phyloP scores from a whole-genome alignment of 2,113 vertebrate species.

The Edolisoma coerulescens region DNA sequence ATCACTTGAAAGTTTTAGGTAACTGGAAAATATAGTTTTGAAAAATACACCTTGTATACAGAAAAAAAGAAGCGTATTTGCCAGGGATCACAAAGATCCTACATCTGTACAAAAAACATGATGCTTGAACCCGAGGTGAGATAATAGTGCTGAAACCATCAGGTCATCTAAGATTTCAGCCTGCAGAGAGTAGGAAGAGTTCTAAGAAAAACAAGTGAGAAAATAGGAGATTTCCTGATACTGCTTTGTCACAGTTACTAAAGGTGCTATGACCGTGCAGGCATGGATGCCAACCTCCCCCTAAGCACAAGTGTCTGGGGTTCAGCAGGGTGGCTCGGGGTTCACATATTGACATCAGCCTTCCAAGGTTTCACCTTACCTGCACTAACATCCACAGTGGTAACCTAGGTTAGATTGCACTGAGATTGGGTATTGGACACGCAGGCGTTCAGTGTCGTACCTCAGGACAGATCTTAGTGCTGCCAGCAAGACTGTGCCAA shows the following conservation, averaged over 20 bases:
- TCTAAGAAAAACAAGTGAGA: neutral
- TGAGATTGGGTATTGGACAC: neutral
- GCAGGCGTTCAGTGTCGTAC: neutral
- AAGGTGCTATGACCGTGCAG: neutral
- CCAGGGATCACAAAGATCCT: neutral
- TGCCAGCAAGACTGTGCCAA: neutral
- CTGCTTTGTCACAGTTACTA: neutral
- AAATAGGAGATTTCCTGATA: neutral
- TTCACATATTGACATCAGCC: accelerated
- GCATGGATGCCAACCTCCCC: neutral
- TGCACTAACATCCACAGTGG: neutral
- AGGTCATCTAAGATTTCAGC: neutral
- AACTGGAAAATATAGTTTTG: neutral
- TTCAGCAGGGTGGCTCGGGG: neutral
- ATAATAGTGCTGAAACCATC: neutral
- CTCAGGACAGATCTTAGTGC: neutral
- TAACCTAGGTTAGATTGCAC: neutral
- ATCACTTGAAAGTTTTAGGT: neutral
- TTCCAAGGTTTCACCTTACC: neutral
- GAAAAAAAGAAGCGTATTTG: neutral
- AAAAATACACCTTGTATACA: neutral
- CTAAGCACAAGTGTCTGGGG: neutral
- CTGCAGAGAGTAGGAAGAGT: neutral
- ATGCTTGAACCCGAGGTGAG: neutral
- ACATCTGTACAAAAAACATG: neutral